Conservation (phyloP, 2,797 vertebrate species). For the Notolabrus celidotus region DNA sequence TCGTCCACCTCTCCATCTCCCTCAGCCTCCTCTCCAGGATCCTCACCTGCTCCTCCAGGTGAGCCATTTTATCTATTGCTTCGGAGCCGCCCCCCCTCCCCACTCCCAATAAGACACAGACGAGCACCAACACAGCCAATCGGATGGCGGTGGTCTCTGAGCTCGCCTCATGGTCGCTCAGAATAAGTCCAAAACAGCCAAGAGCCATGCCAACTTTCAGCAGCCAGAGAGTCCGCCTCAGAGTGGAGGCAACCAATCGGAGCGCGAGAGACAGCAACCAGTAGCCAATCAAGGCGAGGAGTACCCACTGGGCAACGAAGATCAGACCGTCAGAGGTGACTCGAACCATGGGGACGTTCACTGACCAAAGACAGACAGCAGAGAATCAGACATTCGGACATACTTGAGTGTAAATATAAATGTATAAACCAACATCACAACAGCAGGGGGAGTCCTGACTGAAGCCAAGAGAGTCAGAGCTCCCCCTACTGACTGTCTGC, state of each 20-base stretch:
- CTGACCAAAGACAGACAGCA: slow-evolving; percentile 41
- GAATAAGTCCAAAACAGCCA: slow-evolving; percentile 72
- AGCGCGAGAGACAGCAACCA: slow-evolving; percentile 76
- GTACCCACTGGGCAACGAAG: slow-evolving; percentile 77
- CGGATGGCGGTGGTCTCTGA: slow-evolving; percentile 74
- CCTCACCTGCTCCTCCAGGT: slow-evolving; percentile 75
- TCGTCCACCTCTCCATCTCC: slow-evolving; percentile 76
- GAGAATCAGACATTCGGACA: too few relatives aligned
- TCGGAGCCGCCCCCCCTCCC: slow-evolving; percentile 20
- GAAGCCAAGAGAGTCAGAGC: too few relatives aligned
- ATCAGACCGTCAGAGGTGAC: slow-evolving; percentile 78
- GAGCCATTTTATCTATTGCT: slow-evolving; percentile 23
- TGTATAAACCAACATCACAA: too few relatives aligned
- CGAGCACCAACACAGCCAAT: slow-evolving; percentile 67
- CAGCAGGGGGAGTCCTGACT: too few relatives aligned
- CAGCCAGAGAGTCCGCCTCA: slow-evolving; percentile 75
- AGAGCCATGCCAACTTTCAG: slow-evolving; percentile 72
- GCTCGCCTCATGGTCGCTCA: slow-evolving; percentile 70
- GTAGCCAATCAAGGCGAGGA: slow-evolving; percentile 76
- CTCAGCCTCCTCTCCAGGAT: slow-evolving; percentile 73
- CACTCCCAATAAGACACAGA: slow-evolving; percentile 76
- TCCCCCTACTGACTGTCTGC: too few relatives aligned
- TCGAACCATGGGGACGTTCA: slow-evolving; percentile 44
- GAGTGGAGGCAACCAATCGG: slow-evolving; percentile 62
- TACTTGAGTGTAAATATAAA: too few relatives aligned